phyloP scores from a whole-genome alignment of 53 echinoderm and acorn worm species.

The Echinarachnius parma region DNA sequence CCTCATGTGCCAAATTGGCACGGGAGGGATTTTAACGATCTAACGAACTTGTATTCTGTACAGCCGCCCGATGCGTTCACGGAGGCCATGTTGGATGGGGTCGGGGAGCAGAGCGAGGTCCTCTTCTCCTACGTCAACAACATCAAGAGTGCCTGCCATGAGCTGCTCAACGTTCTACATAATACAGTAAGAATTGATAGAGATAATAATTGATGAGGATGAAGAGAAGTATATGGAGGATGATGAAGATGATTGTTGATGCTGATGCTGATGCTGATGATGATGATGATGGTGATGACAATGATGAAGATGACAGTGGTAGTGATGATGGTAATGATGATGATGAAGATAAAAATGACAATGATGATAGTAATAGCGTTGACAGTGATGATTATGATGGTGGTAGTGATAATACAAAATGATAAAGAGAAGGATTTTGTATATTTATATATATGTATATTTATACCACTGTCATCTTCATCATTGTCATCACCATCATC shows the following conservation, averaged over 20 bases:
- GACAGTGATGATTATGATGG: too few relatives aligned
- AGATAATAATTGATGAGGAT: neutral
- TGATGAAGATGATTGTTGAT: neutral
- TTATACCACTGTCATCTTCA: too few relatives aligned
- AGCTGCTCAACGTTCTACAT: constrained; percentile 69
- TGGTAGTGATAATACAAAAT: too few relatives aligned
- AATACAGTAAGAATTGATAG: constrained; percentile 40
- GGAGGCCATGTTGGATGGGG: constrained; percentile 60
- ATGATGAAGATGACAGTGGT: neutral
- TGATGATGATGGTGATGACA: neutral
- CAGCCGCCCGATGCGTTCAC: constrained; percentile 90
- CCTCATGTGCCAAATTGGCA: too few relatives aligned
- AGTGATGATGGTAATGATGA: constrained; percentile 1
- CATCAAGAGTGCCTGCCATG: constrained; percentile 79
- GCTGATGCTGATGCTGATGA: neutral
- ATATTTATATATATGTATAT: too few relatives aligned
- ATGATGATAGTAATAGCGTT: too few relatives aligned
- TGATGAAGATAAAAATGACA: too few relatives aligned
- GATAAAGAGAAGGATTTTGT: too few relatives aligned
- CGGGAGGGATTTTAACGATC: too few relatives aligned
- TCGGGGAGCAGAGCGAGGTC: constrained; percentile 52
- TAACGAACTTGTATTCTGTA: too few relatives aligned
- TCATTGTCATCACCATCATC: too few relatives aligned
- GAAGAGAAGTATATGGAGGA: neutral
- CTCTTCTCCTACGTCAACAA: constrained; percentile 62